Base-by-base conservation (phyloP, 2,888 invertebrate species). In the Ecliptopera silaceata region DNA sequence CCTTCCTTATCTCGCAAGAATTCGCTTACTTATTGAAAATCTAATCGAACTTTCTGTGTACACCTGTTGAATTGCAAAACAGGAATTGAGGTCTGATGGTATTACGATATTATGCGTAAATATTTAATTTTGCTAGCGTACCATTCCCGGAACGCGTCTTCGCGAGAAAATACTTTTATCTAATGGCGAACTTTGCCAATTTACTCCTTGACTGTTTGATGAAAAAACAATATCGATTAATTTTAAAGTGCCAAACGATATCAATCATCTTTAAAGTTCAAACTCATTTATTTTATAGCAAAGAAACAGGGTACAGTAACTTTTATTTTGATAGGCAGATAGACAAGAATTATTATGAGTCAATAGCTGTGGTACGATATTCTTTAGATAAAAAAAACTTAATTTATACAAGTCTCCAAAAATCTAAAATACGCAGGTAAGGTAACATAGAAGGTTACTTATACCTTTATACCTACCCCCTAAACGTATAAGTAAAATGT, bases 1-100 rank as follows among this genome's bases (percentile, higher is more conserved):
- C 61, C 68, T 70, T 67, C 64, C 66, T 66, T 75, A 71, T 74
- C 66, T 71, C 61, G 61, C 54, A 36, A 36, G 63, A 68, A 68
- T 71, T 58, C 66, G 65, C 68, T 70, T 70, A 64, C 64, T 71
- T 71, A 75, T 75, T 72, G 72, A 74, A 72, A 73, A 67, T 66
- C 66, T 64, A 68, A 66, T 62, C 67, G 65, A 64, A 66, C 59
- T 65, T 66, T 61, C 62, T 60, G 63, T 65, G 64, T 61, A 61
- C 63, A 65, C 64, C 64, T 65, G 62, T 64, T 66, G 66, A 69
- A 68, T 66, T 68, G 59, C 58, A 65, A 67, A 66, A 68, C 61
- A 61, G 64, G 63, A 60, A 66, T 66, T 64, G 66, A 66, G 63
- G 61, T 63, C 64, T 64, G 59, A 61, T 63, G 66, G 63, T 66